Percentiles rank a stretch among this genome's conserved stretches.
Evolutionary conservation across 2,888 invertebrate species (phyloP).

Genomic region (Microplitis deprimator): DNA sequence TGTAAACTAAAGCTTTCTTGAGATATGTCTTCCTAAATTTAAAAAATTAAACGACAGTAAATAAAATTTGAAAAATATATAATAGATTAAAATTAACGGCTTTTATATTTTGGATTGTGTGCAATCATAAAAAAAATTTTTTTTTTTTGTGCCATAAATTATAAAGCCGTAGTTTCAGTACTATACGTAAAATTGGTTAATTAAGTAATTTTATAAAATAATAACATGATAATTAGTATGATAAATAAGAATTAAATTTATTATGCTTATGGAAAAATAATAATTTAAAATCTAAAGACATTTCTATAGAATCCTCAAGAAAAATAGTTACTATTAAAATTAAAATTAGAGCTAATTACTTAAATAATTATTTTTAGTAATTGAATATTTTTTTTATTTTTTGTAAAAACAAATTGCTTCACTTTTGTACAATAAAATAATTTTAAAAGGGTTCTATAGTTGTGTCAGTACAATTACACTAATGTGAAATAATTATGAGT

Average conservation of each 20-base stretch:
- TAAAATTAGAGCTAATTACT: too few species aligned
- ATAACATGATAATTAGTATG: constrained; percentile 18
- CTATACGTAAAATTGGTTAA: constrained; percentile 3
- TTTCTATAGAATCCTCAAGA: too few species aligned
- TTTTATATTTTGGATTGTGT: constrained; percentile 48
- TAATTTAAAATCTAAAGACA: too few species aligned
- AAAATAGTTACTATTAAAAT: too few species aligned
- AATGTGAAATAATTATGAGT: not conserved
- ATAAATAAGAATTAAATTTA: not conserved
- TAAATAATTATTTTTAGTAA: not conserved
- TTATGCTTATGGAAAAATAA: too few species aligned
- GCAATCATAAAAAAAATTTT: constrained; percentile 52
- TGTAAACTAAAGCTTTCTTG: not conserved
- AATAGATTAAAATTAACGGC: constrained; percentile 47
- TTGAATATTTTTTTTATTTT: constrained; percentile 6
- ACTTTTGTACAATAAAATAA: too few species aligned
- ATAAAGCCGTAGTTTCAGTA: constrained; percentile 24
- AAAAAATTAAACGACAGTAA: not conserved
- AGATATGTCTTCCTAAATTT: constrained; percentile 43
- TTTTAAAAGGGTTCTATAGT: not conserved
- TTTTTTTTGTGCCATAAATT: constrained; percentile 62
- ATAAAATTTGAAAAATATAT: not conserved
- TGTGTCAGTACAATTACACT: not conserved
- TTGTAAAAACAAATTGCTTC: not conserved
- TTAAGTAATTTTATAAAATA: constrained; percentile 40